Percentiles rank a stretch among this genome's conserved stretches.
These are phyloP conservation scores for Drosophila ohnishii DNA, from an alignment of 1,140 invertebrate genomes.

Conservation along the genomic window DNA sequence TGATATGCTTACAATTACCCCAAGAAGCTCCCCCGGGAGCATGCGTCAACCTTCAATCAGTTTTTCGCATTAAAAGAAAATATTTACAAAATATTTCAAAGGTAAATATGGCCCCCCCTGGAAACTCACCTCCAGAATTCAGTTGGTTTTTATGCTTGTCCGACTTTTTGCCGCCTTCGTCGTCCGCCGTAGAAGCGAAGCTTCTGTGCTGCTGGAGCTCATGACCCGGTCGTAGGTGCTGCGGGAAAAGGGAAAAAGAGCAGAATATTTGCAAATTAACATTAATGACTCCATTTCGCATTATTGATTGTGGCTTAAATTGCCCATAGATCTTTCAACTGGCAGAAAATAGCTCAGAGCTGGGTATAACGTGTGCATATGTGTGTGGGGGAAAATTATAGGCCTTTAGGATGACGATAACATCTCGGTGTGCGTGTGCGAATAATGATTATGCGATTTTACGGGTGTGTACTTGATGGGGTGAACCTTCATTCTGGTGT, in stretches of 20 bases:
- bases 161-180: slow-evolving; percentile 45
- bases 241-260: background rate
- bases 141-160: slow-evolving; percentile 61
- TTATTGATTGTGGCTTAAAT: slow-evolving; percentile 71
- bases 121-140: slow-evolving; percentile 51
- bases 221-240: slow-evolving; percentile 44
- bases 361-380: slow-evolving; percentile 11
- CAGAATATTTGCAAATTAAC: slow-evolving; percentile 64
- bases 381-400: slow-evolving; percentile 9
- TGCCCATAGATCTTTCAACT: slow-evolving; percentile 44
- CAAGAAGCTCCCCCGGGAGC: background rate
- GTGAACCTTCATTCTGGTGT: background rate
- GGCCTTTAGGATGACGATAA: slow-evolving; percentile 27
- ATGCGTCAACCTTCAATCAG: slow-evolving; percentile 31
- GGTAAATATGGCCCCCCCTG: slow-evolving; percentile 24
- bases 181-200: slow-evolving; percentile 48
- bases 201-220: slow-evolving; percentile 65
- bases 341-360: slow-evolving; percentile 26
- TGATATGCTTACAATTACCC: slow-evolving; percentile 15
- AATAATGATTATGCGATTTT: background rate
- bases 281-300: slow-evolving; percentile 64
- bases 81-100: slow-evolving; percentile 52
- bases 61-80: slow-evolving; percentile 57
- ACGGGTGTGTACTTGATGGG: background rate
- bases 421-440: slow-evolving; percentile 21